phyloP scores from a whole-genome alignment of 2,797 vertebrate species.

The Falco rusticolus region DNA sequence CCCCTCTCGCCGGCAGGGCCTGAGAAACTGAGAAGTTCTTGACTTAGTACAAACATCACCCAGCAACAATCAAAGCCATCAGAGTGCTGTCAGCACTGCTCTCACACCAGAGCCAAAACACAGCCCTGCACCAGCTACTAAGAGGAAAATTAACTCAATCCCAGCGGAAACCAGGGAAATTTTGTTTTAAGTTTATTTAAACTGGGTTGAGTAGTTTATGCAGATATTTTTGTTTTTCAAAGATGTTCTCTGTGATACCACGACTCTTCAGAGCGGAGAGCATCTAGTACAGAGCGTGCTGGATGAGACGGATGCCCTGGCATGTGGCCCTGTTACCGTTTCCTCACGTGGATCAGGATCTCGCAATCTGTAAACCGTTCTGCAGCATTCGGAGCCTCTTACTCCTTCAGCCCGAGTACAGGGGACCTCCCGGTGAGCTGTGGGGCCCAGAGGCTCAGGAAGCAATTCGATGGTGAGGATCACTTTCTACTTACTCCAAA shows the following conservation, averaged over 20 bases:
- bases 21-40: too few relatives aligned
- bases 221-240: background rate
- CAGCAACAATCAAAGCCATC: too few relatives aligned
- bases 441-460: background rate
- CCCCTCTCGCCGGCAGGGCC: too few relatives aligned
- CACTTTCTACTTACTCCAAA: background rate
- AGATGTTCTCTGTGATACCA: background rate
- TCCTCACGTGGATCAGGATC: background rate
- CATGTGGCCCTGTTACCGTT: fast-evolving
- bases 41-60: too few relatives aligned
- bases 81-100: too few relatives aligned
- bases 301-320: background rate
- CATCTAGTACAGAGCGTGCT: background rate
- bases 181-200: background rate
- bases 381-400: background rate
- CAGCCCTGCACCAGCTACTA: too few relatives aligned
- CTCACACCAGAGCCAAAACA: too few relatives aligned
- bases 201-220: background rate
- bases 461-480: background rate
- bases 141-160: too few relatives aligned
- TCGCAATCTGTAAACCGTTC: background rate
- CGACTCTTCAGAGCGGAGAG: background rate
- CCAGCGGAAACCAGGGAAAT: too few relatives aligned
- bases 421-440: too few relatives aligned
- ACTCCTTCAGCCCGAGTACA: too few relatives aligned